Evolutionary conservation across 2,888 invertebrate species (phyloP), one percentile per base, ranked within the genome.

Genomic region (Diaperis boleti): DNA sequence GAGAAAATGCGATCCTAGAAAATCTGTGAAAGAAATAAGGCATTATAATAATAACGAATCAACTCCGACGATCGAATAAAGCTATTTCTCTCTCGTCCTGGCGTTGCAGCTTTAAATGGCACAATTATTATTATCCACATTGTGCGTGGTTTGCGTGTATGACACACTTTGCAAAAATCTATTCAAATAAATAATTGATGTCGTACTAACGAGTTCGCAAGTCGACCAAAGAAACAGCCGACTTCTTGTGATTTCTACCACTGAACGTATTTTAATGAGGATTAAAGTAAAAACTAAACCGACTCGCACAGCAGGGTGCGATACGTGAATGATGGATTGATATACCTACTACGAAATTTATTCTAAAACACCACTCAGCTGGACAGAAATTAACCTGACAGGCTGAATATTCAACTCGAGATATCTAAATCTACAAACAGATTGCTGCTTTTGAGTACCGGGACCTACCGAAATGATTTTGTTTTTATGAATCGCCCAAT

Each of bases 281-380:
- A 64, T 64, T 64, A 64, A 56, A 42, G 59, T 64, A 60, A 64
- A 64, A 64, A 60, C 39, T 57, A 39, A 65, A 44, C 57, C 61
- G 64, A 61, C 61, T 61, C 50, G 61, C 64, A 22, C 64, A 65
- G 64, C 64, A 18, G 64, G 64, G 64, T 65, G 64, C 57, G 64
- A 64, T 64, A 60, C 49, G 50, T 56, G 60, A 37, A 65, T 65
- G 64, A 65, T 65, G 64, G 64, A 65, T 65, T 44, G 64, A 49
- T 45, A 64, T 29, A 45, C 41, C 44, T 18, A 52, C 50, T 29
- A 62, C 55, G 39, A 62, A 62, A 62, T 62, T 62, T 52, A 62
- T 62, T 62, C 62, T 33, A 56, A 44, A 59, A 39, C 37, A 41
- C 44, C 56, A 57, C 56, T 57, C 62, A 44, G 33, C 56, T 57